Base-by-base conservation (phyloP, 2,888 invertebrate genomes). In the Hyposoter didymator region DNA sequence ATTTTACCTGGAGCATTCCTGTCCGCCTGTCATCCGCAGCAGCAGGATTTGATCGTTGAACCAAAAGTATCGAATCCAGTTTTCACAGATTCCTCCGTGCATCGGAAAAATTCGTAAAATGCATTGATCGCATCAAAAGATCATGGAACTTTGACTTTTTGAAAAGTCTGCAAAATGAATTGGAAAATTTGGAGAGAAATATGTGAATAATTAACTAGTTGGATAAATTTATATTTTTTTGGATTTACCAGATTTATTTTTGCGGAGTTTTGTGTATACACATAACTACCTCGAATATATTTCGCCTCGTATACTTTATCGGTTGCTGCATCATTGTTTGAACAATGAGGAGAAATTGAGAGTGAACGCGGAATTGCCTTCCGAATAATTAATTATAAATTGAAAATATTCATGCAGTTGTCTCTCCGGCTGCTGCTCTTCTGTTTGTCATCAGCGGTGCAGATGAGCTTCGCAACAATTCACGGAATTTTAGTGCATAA, bases 381-480 rank as follows among this genome's bases (percentile, higher is more conserved):
- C 19, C 28, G 14, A 59, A 28, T 14, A 28, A 59, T 14, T 59
- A 28, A 59, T 59, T 59, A 28, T 28, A 59, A 59, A 59, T 28
- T 59, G 28, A 59, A 59, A 59, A 59, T 59, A 59, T 59, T 22
- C 59, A 59, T 12, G 59, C 59, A 28, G 14, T 28, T 28, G 28
- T 14, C 14, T 28, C 28, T 59, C 28, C 14, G 28, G 28, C 12
- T 28, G 14, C 14, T 59, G 28, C 28, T 59, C 28, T 28, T 14
- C 28, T 59, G 28, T 28, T 28, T 59, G 59, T 59, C 59, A 28
- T 28, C 28, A n/a, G n/a, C n/a, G 59, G 28, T 59, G 28, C 12
- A 59, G 14, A 59, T 59, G 28, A 59, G 59, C 4, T 59, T 14
- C 14, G 59, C 59, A 59, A 59, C 59, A 22, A 59, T 28, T 14